These are phyloP conservation scores for Drosophila neocordata DNA, from an alignment of 1,140 invertebrate species.

Conservation along the genomic window DNA sequence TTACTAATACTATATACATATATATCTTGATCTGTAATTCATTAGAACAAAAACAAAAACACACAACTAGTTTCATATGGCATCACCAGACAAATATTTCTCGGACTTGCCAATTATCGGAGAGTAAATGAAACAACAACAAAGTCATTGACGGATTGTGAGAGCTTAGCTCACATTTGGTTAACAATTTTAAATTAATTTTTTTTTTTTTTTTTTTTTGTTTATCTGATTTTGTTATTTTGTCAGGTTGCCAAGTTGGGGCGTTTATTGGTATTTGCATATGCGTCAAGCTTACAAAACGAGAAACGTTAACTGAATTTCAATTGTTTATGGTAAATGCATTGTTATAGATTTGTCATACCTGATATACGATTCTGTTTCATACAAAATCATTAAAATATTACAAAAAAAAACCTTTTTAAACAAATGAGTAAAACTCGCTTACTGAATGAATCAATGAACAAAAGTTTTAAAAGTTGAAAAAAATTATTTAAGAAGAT, in stretches of 20 bases:
- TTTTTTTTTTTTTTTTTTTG: not conserved
- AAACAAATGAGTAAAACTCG: not conserved
- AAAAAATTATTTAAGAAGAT: too few relatives aligned
- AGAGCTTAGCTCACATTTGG: slow-evolving; percentile 53
- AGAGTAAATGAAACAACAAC: slow-evolving; percentile 29
- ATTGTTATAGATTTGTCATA: slow-evolving; percentile 27
- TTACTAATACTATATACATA: slow-evolving; percentile 10
- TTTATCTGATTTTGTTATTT: not conserved
- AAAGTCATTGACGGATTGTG: slow-evolving; percentile 32
- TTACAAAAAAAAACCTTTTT: not conserved
- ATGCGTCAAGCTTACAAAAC: slow-evolving; percentile 41
- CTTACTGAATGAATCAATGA: not conserved
- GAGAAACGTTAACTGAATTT: slow-evolving; percentile 33
- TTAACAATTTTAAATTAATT: slow-evolving; percentile 26
- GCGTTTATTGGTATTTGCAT: slow-evolving; percentile 71
- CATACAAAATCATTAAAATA: not conserved
- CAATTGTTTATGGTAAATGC: slow-evolving; percentile 35
- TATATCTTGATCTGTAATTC: slow-evolving; percentile 67
- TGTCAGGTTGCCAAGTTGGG: slow-evolving; percentile 28
- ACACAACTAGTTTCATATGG: slow-evolving; percentile 35
- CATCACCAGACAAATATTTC: slow-evolving; percentile 65
- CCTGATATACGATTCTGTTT: too few relatives aligned
- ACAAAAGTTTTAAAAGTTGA: too few relatives aligned
- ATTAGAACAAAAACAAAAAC: slow-evolving; percentile 31
- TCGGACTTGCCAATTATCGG: slow-evolving; percentile 28